These are phyloP conservation scores for Conus ventricosus DNA, from an alignment of 1,140 invertebrate species.

Conservation along the genomic window DNA sequence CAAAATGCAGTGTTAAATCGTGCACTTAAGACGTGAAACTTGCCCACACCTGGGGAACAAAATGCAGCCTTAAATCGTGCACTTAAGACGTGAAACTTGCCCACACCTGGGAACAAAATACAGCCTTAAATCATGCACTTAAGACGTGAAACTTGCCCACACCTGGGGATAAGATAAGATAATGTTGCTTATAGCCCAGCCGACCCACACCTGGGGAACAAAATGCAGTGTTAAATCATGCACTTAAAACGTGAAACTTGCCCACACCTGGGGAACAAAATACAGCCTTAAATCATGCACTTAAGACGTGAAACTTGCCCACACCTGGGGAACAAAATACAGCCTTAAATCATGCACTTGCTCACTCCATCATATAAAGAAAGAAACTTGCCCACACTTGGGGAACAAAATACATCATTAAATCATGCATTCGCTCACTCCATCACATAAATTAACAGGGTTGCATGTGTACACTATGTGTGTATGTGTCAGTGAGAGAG, in stretches of 20 bases:
- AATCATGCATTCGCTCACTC: too few relatives aligned
- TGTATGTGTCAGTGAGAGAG: not conserved
- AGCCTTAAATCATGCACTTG: not conserved
- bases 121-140: not conserved
- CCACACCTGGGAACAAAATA: conserved; percentile 75
- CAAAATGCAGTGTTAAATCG: conserved; percentile 1
- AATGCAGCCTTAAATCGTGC: too few relatives aligned
- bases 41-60: conserved; percentile 86
- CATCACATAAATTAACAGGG: too few relatives aligned
- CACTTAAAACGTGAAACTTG: conserved; percentile 87
- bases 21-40: conserved; percentile 84
- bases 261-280: conserved; percentile 78
- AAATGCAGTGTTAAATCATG: too few relatives aligned
- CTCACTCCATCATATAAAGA: not conserved
- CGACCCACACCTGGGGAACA: conserved; percentile 87
- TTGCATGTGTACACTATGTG: too few relatives aligned
- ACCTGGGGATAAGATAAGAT: conserved; percentile 23
- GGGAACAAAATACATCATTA: conserved; percentile 60
- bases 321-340: conserved; percentile 80
- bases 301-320: conserved; percentile 94
- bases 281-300: not conserved
- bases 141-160: conserved; percentile 92
- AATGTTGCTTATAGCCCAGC: conserved; percentile 86
- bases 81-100: conserved; percentile 88
- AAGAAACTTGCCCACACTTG: conserved; percentile 92